Conservation (phyloP, 2,797 vertebrate genomes). For the Anniella stebbinsi region DNA sequence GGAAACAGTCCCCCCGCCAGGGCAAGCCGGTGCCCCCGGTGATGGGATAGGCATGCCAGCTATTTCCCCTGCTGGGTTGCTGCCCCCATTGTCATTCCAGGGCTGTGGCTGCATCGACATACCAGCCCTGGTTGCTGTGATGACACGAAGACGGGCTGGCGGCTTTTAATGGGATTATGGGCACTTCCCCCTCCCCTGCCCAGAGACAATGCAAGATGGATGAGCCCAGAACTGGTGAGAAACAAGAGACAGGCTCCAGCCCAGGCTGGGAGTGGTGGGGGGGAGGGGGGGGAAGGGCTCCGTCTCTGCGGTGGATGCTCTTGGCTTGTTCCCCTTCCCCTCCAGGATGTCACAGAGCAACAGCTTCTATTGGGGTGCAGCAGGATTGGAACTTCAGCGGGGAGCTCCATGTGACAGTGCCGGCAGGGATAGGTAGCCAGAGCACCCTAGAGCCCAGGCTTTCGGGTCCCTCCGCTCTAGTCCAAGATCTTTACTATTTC, state of each 20-base stretch:
- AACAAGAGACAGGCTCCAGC: constrained; percentile 31
- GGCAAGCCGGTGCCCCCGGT: constrained; percentile 54
- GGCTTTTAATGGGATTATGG: constrained; percentile 75
- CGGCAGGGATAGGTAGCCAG: not conserved
- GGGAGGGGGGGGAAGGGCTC: not conserved
- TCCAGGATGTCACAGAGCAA: not conserved
- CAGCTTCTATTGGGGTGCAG: too few relatives aligned
- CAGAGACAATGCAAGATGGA: constrained; percentile 56
- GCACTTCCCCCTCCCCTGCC: constrained; percentile 44
- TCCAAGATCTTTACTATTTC: too few relatives aligned
- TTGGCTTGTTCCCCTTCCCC: not conserved
- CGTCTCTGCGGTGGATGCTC: not conserved
- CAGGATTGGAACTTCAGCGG: not conserved
- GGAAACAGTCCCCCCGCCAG: not conserved
- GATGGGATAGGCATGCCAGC: constrained; percentile 69
- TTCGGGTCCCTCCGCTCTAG: not conserved
- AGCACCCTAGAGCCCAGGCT: not conserved
- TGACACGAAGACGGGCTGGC: constrained; percentile 71
- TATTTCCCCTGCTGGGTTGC: constrained; percentile 55
- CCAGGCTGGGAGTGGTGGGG: not conserved
- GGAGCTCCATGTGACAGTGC: not conserved
- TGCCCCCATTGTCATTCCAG: constrained; percentile 46
- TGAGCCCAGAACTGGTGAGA: constrained; percentile 46
- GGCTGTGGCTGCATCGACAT: constrained; percentile 63
- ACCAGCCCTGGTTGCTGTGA: constrained; percentile 77